Conservation (phyloP, 2,888 invertebrate genomes). For the Dromius quadrimaculatus region DNA sequence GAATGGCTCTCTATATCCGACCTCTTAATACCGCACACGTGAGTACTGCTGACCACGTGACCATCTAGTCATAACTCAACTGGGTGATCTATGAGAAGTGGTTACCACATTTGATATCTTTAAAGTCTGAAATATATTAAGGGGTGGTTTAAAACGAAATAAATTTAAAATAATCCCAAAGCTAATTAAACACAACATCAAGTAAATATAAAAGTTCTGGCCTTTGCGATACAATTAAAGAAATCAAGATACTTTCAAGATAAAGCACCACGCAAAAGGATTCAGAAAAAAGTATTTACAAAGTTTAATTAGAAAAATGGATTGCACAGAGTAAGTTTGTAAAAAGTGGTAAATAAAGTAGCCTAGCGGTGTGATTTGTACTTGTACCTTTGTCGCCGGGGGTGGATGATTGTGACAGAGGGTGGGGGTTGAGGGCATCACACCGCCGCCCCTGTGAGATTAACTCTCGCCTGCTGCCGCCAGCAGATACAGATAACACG, state of each 20-base stretch:
- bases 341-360: neutral
- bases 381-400: neutral
- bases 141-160: too few species aligned
- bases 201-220: too few species aligned
- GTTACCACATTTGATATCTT: neutral
- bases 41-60: conserved; percentile 64
- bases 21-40: conserved; percentile 58
- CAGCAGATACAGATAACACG: conserved; percentile 65
- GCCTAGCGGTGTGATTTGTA: conserved; percentile 3
- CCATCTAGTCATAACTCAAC: conserved; percentile 66
- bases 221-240: too few species aligned
- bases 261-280: too few species aligned
- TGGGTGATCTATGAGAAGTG: neutral
- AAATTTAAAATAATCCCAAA: too few species aligned
- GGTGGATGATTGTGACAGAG: neutral
- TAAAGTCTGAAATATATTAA: too few species aligned
- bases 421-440: conserved; percentile 17
- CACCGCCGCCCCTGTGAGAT: conserved; percentile 61
- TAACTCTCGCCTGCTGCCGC: conserved; percentile 64
- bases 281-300: neutral
- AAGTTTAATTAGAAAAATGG: conserved; percentile 16
- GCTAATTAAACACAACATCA: too few species aligned
- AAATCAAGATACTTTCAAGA: too few species aligned
- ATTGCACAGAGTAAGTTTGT: neutral
- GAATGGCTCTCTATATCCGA: conserved; percentile 54